A percentile compares a stretch with the other conserved stretches of the same genome.
phyloP scores from a whole-genome alignment of 2,113 vertebrate genomes.

The Eolophus roseicapilla region DNA sequence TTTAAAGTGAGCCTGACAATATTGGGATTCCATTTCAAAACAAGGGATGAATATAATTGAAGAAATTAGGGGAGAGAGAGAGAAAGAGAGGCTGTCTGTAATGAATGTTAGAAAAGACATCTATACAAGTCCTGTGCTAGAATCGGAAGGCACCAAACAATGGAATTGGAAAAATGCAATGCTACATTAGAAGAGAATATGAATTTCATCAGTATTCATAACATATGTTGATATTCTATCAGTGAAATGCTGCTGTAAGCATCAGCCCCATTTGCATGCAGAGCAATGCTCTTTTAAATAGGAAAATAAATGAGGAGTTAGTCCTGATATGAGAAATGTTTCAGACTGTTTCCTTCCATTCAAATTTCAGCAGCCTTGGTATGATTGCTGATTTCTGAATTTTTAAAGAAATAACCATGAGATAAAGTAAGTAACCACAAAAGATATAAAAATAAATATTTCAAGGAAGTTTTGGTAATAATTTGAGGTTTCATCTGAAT shows the following conservation, averaged over 20 bases:
- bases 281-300: constrained; percentile 19
- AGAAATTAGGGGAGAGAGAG: background rate
- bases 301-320: constrained; percentile 53
- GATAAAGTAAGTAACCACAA: background rate
- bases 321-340: constrained; percentile 7
- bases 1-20: constrained; percentile 22
- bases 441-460: constrained; percentile 6
- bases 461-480: background rate
- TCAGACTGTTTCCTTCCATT: background rate
- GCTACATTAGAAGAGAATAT: background rate
- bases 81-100: background rate
- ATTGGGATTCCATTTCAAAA: constrained; percentile 19
- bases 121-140: background rate
- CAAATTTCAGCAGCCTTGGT: background rate
- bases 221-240: constrained; percentile 20
- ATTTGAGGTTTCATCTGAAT: background rate
- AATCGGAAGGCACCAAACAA: background rate
- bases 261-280: constrained; percentile 33
- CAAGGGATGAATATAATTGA: background rate
- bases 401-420: background rate
- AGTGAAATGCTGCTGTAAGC: background rate
- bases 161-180: background rate
- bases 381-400: background rate
- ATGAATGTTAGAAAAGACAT: background rate
- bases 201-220: constrained; percentile 62